Conservation (phyloP, 2,888 invertebrate species). For the Ophonus ardosiacus region DNA sequence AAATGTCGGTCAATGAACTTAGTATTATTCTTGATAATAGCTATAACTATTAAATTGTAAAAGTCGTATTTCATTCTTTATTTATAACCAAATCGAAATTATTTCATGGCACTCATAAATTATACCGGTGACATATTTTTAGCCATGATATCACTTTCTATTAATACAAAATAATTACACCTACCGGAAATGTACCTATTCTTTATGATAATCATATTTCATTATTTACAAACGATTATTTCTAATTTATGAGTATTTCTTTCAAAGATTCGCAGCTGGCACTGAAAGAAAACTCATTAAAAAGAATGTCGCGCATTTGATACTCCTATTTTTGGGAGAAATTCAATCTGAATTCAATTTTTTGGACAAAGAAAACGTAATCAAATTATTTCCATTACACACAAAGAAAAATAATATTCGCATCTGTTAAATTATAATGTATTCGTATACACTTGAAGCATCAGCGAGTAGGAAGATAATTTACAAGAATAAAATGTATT, state of each 20-base stretch:
- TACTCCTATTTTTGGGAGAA: not conserved
- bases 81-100: too few species aligned
- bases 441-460: not conserved
- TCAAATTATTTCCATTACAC: not conserved
- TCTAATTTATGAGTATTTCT: not conserved
- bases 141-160: too few species aligned
- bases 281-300: not conserved
- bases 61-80: too few species aligned
- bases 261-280: not conserved
- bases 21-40: too few species aligned
- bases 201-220: not conserved
- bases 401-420: not conserved
- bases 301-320: not conserved
- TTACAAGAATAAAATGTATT: too few species aligned
- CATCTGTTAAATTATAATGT: not conserved
- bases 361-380: not conserved
- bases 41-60: too few species aligned
- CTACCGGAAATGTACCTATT: not conserved
- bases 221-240: not conserved
- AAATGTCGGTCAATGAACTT: too few species aligned
- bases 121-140: too few species aligned
- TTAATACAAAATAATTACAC: too few species aligned
- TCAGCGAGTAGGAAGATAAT: not conserved
- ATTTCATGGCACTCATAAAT: too few species aligned
- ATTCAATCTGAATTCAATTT: not conserved